Evolutionary conservation across 2,888 invertebrate genomes (phyloP).

Genomic region (Brenthis daphne): DNA sequence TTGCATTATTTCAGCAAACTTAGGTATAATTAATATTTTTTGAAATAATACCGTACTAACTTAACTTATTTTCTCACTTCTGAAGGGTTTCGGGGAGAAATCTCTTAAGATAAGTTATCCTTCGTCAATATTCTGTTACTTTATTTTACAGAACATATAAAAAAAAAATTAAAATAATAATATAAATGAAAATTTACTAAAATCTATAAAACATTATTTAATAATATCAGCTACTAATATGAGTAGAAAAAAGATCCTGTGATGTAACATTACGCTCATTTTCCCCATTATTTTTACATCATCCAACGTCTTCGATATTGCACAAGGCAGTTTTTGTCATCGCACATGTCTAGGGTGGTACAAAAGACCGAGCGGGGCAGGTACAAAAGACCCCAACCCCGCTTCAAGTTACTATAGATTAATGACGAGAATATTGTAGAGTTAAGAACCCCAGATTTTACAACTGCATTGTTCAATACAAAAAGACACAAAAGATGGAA

Average conservation of each 20-base stretch:
- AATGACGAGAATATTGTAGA: constrained; percentile 79
- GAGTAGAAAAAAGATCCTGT: constrained; percentile 39
- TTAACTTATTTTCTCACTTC: too few species aligned
- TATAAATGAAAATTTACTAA: too few species aligned
- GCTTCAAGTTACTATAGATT: constrained; percentile 79
- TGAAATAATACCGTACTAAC: too few species aligned
- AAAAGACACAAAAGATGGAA: constrained; percentile 75
- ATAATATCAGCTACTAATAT: too few species aligned
- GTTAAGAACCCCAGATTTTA: constrained; percentile 81
- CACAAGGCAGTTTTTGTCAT: constrained; percentile 75
- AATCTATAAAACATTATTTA: too few species aligned
- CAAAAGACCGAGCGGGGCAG: constrained; percentile 71
- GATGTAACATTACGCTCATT: constrained; percentile 58
- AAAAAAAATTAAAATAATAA: too few species aligned
- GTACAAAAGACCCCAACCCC: constrained; percentile 74
- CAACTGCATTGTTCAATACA: constrained; percentile 76
- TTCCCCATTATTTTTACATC: constrained; percentile 72
- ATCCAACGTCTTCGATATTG: constrained; percentile 70
- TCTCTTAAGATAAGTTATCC: too few species aligned
- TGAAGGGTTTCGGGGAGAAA: too few species aligned
- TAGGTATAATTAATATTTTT: too few species aligned
- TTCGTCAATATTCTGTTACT: too few species aligned
- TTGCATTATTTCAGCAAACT: not conserved
- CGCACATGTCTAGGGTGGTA: constrained; percentile 75
- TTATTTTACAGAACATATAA: too few species aligned